Percentiles rank a stretch among this genome's conserved stretches.
These are phyloP conservation scores for Oscheius sp. DNA, from an alignment of 2,888 invertebrate genomes.

Conservation along the genomic window DNA sequence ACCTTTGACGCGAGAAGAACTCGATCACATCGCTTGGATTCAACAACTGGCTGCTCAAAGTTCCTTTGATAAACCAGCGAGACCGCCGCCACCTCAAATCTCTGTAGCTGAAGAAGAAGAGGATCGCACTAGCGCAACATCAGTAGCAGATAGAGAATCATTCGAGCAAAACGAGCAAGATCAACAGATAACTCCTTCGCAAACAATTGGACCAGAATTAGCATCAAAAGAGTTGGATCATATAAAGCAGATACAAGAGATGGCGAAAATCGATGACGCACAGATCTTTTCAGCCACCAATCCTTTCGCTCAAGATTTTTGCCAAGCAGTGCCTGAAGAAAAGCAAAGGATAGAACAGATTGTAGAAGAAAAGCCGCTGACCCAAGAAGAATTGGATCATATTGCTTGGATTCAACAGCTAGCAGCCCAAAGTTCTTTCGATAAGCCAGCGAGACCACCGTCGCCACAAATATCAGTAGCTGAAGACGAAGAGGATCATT, in stretches of 20 bases:
- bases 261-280: too few relatives aligned
- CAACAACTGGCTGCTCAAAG: constrained; percentile 40
- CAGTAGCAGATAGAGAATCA: background rate
- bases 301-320: too few relatives aligned
- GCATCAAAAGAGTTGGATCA: constrained; percentile 22
- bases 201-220: background rate
- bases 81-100: background rate
- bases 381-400: constrained; percentile 50
- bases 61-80: constrained; percentile 33
- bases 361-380: background rate
- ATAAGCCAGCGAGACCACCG: constrained; percentile 4
- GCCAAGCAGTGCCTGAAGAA: too few relatives aligned
- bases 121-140: background rate
- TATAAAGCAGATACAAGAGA: background rate
- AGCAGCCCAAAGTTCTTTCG: constrained; percentile 44
- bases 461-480: background rate
- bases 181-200: background rate
- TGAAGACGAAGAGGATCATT: background rate
- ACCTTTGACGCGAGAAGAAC: constrained; percentile 35
- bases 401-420: constrained; percentile 41
- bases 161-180: background rate
- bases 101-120: background rate
- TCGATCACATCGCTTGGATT: constrained; percentile 48
- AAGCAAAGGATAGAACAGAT: background rate
- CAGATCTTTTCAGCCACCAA: too few relatives aligned